Evolutionary conservation across 2,113 vertebrate species (phyloP).

Genomic region (Brachyhypopomus gauderio): DNA sequence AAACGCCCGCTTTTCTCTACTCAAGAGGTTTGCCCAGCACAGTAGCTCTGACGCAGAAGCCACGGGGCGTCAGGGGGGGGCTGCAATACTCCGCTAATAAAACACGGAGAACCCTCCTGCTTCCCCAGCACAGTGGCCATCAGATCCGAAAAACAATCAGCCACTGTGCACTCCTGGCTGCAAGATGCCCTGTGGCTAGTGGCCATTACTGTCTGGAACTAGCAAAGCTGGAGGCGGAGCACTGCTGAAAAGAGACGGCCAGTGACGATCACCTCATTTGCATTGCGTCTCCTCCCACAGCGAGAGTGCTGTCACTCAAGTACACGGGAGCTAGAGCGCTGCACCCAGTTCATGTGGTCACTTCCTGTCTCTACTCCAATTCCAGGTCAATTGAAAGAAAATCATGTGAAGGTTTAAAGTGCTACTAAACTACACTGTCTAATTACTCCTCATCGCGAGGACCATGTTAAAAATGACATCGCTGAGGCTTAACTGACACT

Average conservation of each 20-base stretch:
- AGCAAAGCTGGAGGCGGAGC: too few species aligned
- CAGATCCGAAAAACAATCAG: slow-evolving; percentile 13
- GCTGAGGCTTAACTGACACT: too few species aligned
- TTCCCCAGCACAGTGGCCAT: slow-evolving; percentile 7
- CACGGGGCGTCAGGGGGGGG: neutral
- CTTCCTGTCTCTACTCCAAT: neutral
- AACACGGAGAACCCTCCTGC: slow-evolving; percentile 3
- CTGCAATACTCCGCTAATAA: slow-evolving; percentile 25
- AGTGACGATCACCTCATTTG: slow-evolving; percentile 14
- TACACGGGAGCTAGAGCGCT: neutral
- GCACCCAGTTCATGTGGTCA: slow-evolving; percentile 17
- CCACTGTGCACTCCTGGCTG: neutral
- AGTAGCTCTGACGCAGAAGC: slow-evolving; percentile 34
- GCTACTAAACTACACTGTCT: neutral
- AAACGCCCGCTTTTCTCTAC: neutral
- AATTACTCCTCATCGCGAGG: neutral
- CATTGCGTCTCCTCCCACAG: slow-evolving; percentile 18
- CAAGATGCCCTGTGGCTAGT: neutral
- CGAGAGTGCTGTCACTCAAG: neutral
- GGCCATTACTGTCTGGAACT: neutral
- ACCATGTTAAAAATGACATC: too few species aligned
- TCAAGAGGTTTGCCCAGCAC: too few species aligned
- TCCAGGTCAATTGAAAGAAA: neutral
- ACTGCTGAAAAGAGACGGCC: neutral
- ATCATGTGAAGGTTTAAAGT: neutral